phyloP scores from a whole-genome alignment of 2,797 vertebrate species.

The Clarias pachynema region DNA sequence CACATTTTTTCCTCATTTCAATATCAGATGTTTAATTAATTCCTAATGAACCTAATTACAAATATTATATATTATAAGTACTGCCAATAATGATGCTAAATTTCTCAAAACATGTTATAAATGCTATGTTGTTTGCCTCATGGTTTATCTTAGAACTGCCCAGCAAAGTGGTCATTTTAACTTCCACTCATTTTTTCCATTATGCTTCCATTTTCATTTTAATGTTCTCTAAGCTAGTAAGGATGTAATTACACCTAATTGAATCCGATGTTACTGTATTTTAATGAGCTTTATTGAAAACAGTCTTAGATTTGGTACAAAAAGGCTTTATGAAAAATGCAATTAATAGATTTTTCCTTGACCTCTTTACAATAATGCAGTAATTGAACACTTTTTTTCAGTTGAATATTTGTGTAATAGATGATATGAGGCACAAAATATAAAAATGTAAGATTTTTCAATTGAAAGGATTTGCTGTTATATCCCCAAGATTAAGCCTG shows the following conservation, averaged over 20 bases:
- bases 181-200: not conserved
- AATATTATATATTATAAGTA: too few relatives aligned
- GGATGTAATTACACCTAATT: not conserved
- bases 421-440: not conserved
- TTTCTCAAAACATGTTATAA: not conserved
- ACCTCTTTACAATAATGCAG: not conserved
- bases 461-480: not conserved
- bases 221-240: not conserved
- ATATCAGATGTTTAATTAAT: not conserved
- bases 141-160: conserved; percentile 1
- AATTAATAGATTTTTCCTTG: not conserved
- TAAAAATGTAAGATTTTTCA: not conserved
- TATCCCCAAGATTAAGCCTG: not conserved
- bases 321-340: not conserved
- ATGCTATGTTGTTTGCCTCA: not conserved
- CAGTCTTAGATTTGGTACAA: not conserved
- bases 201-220: not conserved
- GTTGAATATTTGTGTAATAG: not conserved
- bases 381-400: not conserved
- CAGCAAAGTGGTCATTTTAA: not conserved
- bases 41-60: not conserved
- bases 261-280: not conserved
- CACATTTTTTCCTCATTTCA: not conserved
- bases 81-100: not conserved
- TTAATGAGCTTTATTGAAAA: not conserved